phyloP scores from a whole-genome alignment of 2,113 vertebrate species.

The Tricholaema leucomelas region DNA sequence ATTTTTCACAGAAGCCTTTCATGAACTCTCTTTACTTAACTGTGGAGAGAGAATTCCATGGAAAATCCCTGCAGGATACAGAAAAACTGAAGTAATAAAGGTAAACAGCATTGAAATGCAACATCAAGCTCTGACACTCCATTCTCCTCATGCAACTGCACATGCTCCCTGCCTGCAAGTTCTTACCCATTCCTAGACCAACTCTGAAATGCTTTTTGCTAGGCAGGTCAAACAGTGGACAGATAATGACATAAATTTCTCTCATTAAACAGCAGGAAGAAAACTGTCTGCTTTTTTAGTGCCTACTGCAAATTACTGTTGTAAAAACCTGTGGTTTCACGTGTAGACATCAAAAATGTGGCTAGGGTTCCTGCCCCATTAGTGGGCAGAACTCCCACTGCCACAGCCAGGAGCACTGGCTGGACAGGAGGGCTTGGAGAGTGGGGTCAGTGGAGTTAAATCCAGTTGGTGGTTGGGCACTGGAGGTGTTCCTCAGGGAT shows the following conservation, averaged over 20 bases:
- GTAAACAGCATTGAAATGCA: constrained; percentile 47
- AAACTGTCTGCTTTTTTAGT: not conserved
- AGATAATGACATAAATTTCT: not conserved
- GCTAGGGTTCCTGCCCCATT: not conserved
- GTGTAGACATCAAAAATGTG: not conserved
- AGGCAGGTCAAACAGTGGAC: not conserved
- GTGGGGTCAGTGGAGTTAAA: no score
- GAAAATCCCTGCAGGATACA: constrained; percentile 63
- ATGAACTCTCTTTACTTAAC: constrained; percentile 71
- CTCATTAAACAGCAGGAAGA: not conserved
- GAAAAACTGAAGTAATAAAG: constrained; percentile 47
- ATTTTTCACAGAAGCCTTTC: constrained; percentile 78
- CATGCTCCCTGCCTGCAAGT: not conserved
- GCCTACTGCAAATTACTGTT: not conserved
- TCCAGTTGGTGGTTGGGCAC: no score
- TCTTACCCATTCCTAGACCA: not conserved
- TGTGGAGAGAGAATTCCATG: constrained; percentile 71
- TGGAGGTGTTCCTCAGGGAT: no score
- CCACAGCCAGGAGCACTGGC: not conserved
- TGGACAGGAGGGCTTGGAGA: no score
- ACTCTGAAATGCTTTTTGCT: not conserved
- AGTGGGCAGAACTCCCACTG: not conserved
- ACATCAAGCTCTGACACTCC: not conserved
- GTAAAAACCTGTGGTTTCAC: not conserved
- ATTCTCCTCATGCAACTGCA: not conserved